Percentiles rank a stretch among this genome's conserved stretches.
These are phyloP conservation scores for Brachionus plicatilis DNA, from an alignment of 1,140 invertebrate genomes.

Conservation along the genomic window DNA sequence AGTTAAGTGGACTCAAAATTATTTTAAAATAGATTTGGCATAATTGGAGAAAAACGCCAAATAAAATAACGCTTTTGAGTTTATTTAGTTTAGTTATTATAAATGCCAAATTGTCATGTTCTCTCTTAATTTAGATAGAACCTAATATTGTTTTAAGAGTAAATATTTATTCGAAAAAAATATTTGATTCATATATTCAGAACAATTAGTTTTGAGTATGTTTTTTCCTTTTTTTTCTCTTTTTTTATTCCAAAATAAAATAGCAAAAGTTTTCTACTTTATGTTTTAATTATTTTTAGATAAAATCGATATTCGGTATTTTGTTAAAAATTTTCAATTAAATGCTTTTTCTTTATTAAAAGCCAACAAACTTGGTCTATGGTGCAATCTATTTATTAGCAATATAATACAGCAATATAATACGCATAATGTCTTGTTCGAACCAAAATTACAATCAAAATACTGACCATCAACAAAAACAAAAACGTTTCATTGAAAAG, in stretches of 20 bases:
- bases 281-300: not conserved
- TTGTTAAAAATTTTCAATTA: not conserved
- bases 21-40: not conserved
- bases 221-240: not conserved
- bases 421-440: not conserved
- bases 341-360: not conserved
- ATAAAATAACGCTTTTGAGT: not conserved
- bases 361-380: not conserved
- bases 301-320: not conserved
- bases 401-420: not conserved
- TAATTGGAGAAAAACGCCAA: not conserved
- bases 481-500: slow-evolving; percentile 23
- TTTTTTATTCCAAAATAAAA: too few species aligned
- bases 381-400: not conserved
- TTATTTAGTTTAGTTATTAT: not conserved
- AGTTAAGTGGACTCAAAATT: not conserved
- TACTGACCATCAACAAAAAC: not conserved
- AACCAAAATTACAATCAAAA: not conserved
- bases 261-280: not conserved
- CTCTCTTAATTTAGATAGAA: not conserved
- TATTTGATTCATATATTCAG: not conserved
- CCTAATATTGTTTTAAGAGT: not conserved
- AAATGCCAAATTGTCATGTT: slow-evolving; percentile 11
- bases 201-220: not conserved
- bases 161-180: not conserved